Evolutionary conservation across 2,113 vertebrate species (phyloP).

Genomic region (Chascanopsetta lugubris): DNA sequence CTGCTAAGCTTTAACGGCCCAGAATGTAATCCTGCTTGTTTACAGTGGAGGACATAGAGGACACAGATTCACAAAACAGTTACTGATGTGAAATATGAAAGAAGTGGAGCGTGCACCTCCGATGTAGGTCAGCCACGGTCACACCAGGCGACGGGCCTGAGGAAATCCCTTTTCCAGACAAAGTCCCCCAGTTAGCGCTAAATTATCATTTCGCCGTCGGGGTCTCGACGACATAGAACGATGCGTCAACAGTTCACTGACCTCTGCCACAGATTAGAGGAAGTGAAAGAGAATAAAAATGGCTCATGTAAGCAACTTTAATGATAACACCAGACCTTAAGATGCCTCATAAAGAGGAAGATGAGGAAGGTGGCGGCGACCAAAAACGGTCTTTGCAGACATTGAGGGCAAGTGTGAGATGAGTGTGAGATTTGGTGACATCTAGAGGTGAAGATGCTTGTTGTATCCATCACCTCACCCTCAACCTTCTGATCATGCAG

Average conservation of each 20-base stretch:
- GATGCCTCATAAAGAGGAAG: slow-evolving; percentile 24
- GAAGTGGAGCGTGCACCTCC: slow-evolving; percentile 48
- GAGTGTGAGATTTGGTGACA: too few relatives aligned
- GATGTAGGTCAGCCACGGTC: slow-evolving; percentile 65
- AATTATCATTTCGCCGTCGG: slow-evolving; percentile 16
- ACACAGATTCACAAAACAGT: slow-evolving; percentile 41
- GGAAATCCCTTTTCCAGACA: slow-evolving; percentile 62
- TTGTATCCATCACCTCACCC: too few relatives aligned
- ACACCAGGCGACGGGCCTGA: slow-evolving; percentile 20
- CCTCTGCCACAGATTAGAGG: slow-evolving; percentile 18
- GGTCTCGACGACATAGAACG: not conserved
- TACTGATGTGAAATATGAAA: slow-evolving; percentile 43
- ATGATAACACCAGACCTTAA: slow-evolving; percentile 1
- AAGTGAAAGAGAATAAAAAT: slow-evolving; percentile 38
- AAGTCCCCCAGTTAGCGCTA: slow-evolving; percentile 30
- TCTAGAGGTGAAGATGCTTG: too few relatives aligned
- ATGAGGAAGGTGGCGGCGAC: not conserved
- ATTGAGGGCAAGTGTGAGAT: too few relatives aligned
- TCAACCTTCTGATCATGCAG: too few relatives aligned
- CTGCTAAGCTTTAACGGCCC: slow-evolving; percentile 40
- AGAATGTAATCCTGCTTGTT: slow-evolving; percentile 62
- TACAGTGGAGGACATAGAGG: slow-evolving; percentile 14
- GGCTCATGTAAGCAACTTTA: slow-evolving; percentile 3
- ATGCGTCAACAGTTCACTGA: slow-evolving; percentile 6
- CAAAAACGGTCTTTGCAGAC: too few relatives aligned